Conservation (phyloP, 1,140 invertebrate species). For the Bombus balteatus region DNA sequence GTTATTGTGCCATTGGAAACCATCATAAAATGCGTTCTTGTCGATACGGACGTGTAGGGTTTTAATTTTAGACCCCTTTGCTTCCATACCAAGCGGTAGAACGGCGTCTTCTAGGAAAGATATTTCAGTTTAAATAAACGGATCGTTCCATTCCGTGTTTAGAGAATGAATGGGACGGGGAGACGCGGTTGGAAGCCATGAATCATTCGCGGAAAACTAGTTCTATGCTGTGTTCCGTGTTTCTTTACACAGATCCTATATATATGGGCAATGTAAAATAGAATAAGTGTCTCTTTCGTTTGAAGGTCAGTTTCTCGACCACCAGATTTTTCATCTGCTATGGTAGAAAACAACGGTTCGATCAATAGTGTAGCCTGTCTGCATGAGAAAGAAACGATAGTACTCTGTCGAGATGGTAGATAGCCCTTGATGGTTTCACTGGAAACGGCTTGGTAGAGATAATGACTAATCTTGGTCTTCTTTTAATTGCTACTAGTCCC, state of each 20-base stretch:
- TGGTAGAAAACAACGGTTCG: neutral
- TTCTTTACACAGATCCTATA: neutral
- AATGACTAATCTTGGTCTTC: neutral
- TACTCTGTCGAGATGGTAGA: neutral
- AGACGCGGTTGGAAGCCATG: neutral
- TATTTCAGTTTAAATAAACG: neutral
- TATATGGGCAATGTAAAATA: too few relatives aligned
- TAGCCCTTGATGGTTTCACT: neutral
- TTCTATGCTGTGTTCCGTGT: neutral
- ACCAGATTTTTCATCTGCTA: neutral
- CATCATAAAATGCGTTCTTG: neutral
- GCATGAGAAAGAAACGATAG: neutral
- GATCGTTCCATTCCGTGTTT: too few relatives aligned
- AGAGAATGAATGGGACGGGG: neutral
- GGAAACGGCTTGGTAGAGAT: neutral
- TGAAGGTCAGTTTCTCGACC: neutral
- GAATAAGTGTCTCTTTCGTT: slow-evolving; percentile 13
- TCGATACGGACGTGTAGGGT: too few relatives aligned
- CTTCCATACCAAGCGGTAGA: neutral
- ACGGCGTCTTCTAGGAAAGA: neutral
- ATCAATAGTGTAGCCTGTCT: neutral
- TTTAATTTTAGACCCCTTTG: slow-evolving; percentile 2
- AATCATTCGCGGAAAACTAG: slow-evolving; percentile 2
- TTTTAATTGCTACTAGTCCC: neutral
- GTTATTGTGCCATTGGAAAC: neutral